Percentiles rank a stretch among this genome's conserved stretches.
Conservation (phyloP, 2,797 vertebrate genomes). For the Sebastes nivosus region DNA sequence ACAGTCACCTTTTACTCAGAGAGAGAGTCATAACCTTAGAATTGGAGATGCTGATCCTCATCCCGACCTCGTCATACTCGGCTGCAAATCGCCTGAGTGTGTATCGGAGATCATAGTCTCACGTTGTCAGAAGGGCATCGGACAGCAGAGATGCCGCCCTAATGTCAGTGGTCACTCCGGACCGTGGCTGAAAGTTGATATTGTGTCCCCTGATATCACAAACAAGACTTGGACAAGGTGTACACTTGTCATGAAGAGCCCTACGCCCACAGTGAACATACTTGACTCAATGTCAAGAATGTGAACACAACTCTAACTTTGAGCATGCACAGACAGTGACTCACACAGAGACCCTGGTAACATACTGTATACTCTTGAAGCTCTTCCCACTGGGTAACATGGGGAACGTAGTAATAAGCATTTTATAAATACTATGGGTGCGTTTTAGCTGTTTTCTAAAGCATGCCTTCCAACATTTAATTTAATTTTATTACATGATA, state of each 20-base stretch:
- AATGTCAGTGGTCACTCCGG: slow-evolving; percentile 36
- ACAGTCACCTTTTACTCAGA: neutral
- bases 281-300: slow-evolving; percentile 52
- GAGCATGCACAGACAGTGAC: slow-evolving; percentile 27
- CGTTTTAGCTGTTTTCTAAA: neutral
- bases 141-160: slow-evolving; percentile 19
- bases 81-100: neutral
- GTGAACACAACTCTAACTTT: slow-evolving; percentile 30
- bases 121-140: neutral
- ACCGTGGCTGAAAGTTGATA: slow-evolving; percentile 39
- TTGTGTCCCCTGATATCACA: slow-evolving; percentile 38
- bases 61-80: neutral
- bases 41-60: neutral
- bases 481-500: too few relatives aligned
- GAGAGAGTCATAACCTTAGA: neutral
- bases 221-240: slow-evolving; percentile 24
- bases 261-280: neutral
- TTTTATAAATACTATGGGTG: neutral
- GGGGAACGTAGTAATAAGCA: neutral
- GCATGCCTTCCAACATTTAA: neutral
- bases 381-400: neutral
- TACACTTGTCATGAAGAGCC: neutral
- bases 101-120: neutral
- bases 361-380: neutral
- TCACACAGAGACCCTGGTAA: neutral